A percentile compares a stretch with the other conserved stretches of the same genome.
These are phyloP conservation scores for Ranitomeya variabilis DNA, from an alignment of 2,113 vertebrate genomes.

Conservation along the genomic window DNA sequence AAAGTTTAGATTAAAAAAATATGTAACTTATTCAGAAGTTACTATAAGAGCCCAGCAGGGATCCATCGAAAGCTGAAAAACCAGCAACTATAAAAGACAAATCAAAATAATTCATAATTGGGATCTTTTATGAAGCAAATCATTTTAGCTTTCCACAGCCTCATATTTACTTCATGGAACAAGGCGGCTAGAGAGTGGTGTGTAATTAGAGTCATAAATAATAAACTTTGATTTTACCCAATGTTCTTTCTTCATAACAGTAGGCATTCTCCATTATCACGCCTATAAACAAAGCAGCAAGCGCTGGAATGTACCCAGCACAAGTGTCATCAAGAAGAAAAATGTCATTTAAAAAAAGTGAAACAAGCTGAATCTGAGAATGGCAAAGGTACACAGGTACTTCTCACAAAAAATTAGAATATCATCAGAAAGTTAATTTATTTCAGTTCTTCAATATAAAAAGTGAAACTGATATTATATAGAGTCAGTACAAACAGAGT, in stretches of 20 bases:
- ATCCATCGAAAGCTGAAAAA: background rate
- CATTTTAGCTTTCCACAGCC: background rate
- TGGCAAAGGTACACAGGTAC: no score
- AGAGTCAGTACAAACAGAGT: no score
- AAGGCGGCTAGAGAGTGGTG: background rate
- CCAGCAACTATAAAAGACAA: background rate
- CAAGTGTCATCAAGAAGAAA: background rate
- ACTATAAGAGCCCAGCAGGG: background rate
- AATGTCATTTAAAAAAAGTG: background rate
- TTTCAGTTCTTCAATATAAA: no score
- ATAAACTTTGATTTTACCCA: slow-evolving; percentile 19
- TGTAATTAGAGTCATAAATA: slow-evolving; percentile 24
- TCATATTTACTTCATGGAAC: background rate
- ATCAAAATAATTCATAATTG: background rate
- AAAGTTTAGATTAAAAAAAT: background rate
- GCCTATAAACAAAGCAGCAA: background rate
- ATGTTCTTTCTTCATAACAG: slow-evolving; percentile 4
- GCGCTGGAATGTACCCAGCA: background rate
- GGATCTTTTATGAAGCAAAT: slow-evolving; percentile 20
- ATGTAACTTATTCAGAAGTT: background rate
- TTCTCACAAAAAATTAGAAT: no score
- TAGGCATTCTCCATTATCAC: background rate
- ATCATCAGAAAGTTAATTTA: no score
- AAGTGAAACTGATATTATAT: no score
- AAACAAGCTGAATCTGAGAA: background rate